Conservation (phyloP, 2,797 vertebrate species). For the Fratercula arctica region DNA sequence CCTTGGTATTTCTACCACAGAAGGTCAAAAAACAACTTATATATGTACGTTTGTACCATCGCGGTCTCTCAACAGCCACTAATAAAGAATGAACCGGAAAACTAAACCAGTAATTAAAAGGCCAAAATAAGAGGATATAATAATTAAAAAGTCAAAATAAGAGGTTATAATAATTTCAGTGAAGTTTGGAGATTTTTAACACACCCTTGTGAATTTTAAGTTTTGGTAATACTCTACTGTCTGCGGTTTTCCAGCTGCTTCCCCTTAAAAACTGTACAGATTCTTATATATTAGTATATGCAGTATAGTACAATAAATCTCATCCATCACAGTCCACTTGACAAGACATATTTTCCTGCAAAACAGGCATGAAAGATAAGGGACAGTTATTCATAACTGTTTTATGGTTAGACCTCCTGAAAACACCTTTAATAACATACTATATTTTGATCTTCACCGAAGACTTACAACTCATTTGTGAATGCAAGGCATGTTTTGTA, state of each 20-base stretch:
- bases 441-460: neutral
- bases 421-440: neutral
- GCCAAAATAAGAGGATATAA: neutral
- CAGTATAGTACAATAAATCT: neutral
- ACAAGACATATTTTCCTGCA: neutral
- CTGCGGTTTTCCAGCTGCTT: neutral
- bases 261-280: neutral
- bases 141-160: neutral
- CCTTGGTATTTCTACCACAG: neutral
- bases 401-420: neutral
- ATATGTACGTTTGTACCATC: rapidly evolving
- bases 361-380: neutral
- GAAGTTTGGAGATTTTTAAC: neutral
- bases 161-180: neutral
- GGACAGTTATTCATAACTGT: neutral
- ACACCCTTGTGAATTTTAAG: neutral
- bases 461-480: neutral
- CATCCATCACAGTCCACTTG: neutral
- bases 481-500: neutral
- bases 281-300: neutral
- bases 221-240: neutral
- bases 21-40: neutral
- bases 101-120: neutral
- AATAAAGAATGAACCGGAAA: neutral
- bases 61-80: neutral